phyloP scores from a whole-genome alignment of 2,888 invertebrate genomes.

The Rhagonycha lutea region DNA sequence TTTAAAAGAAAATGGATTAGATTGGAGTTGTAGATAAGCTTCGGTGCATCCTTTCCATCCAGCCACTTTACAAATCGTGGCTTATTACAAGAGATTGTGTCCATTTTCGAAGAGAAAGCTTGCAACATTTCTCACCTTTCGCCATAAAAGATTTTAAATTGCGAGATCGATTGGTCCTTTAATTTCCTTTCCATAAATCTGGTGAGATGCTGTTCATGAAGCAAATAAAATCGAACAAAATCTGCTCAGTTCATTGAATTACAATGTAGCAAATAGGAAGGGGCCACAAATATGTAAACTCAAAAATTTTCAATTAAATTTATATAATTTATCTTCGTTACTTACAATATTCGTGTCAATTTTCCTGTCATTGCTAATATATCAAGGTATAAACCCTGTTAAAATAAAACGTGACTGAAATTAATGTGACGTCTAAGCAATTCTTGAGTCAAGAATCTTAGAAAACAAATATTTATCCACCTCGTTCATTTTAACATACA shows the following conservation, averaged over 20 bases:
- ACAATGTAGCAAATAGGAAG: neutral
- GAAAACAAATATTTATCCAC: conserved; percentile 29
- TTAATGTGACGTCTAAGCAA: conserved; percentile 51
- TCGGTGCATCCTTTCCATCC: no score
- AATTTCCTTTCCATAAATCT: neutral
- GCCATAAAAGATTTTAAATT: neutral
- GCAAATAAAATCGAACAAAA: neutral
- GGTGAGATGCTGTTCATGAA: neutral
- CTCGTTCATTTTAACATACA: conserved; percentile 19
- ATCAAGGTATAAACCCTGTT: conserved; percentile 51
- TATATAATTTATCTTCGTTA: conserved; percentile 52
- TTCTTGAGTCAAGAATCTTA: conserved; percentile 27
- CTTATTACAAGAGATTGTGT: neutral
- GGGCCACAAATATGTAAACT: neutral
- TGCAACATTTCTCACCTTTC: neutral
- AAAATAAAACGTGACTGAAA: conserved; percentile 53
- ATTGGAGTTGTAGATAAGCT: no score
- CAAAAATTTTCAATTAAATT: conserved; percentile 49
- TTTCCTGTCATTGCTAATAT: conserved; percentile 55
- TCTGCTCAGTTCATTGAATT: neutral
- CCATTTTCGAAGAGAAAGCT: neutral
- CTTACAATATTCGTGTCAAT: conserved; percentile 54
- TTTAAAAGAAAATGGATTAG: no score
- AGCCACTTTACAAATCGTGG: neutral
- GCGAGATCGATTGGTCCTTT: neutral